Evolutionary conservation across 2,797 vertebrate species (phyloP), one percentile per base, ranked within the genome.

Genomic region (Graptemys geographica): DNA sequence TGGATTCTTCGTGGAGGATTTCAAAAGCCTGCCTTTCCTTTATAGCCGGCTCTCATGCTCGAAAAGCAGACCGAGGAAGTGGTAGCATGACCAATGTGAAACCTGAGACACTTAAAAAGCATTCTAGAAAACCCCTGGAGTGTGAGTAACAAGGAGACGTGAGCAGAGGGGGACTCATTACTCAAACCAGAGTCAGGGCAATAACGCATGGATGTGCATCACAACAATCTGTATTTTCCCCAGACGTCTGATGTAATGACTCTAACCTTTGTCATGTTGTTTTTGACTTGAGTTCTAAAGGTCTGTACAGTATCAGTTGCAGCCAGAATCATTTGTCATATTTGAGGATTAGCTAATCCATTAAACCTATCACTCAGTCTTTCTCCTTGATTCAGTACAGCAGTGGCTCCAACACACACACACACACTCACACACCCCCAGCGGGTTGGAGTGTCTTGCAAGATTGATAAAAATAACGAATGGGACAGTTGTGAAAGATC

Each of bases 211-310:
- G 19, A 92, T n/a, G 80, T 1, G 2, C 69, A 83, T 85, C 51
- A 1, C 57, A 23, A 3, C 81, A 62, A 8, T 31, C 28, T 0
- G 0, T 82, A 0, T 25, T 81, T 83, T 92, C 81, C 52, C 53
- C 84, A 89, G 80, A 74, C 90, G 94, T 86, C 84, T 93, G 90
- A 83, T 83, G n/a, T 86, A 53, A 15, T 93, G 94, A 95, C 62
- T 96, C 87, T n/a, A 62, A 52, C 25, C 78, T 92, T 81, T 52
- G 56, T 95, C 92, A 83, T 37, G 3, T 57, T 79, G 62, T 78
- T 93, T 93, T 80, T 47, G 37, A 72, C 86, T 65, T 83, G 65
- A 92, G n/a, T 37, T 76, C 6, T 15, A 56, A 65, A 81, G 65
- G 21, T 87, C 55, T 79, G 74, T 69, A 85, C 79, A 90, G 28